Evolutionary conservation across 2,797 vertebrate genomes (phyloP).

Genomic region (Pseudochromis fuscus): DNA sequence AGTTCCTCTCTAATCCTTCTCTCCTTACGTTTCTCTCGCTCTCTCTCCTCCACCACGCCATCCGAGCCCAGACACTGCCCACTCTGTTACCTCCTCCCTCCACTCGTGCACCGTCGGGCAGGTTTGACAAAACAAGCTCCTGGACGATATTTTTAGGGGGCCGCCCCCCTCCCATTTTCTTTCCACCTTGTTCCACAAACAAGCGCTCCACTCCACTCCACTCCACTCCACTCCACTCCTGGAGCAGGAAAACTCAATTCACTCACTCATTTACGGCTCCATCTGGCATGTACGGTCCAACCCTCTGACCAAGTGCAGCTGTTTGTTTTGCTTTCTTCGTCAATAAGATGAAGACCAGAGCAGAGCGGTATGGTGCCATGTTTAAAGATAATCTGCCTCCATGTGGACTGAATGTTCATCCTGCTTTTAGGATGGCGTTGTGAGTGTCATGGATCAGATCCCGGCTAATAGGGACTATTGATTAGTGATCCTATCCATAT

Average conservation of each 20-base stretch:
- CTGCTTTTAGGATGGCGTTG: neutral
- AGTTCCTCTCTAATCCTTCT: conserved; percentile 22
- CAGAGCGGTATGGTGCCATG: neutral
- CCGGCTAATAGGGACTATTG: too few species aligned
- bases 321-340: conserved; percentile 38
- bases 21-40: conserved; percentile 1
- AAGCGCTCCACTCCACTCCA: conserved; percentile 57
- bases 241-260: conserved; percentile 55
- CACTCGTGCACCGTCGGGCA: conserved; percentile 11
- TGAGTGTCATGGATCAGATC: too few species aligned
- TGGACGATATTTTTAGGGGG: conserved; percentile 76
- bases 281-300: conserved; percentile 36
- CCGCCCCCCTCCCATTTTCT: conserved; percentile 45
- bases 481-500: too few species aligned
- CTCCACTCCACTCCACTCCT: conserved; percentile 57
- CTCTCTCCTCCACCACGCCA: conserved; percentile 27
- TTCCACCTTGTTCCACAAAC: conserved; percentile 79
- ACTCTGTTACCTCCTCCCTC: conserved; percentile 48
- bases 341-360: conserved; percentile 38
- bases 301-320: conserved; percentile 20
- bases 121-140: conserved; percentile 57
- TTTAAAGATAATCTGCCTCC: conserved; percentile 8
- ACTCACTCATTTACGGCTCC: conserved; percentile 54
- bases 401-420: too few species aligned
- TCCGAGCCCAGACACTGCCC: conserved; percentile 54